phyloP scores from a whole-genome alignment of 2,113 vertebrate genomes.

The Channa argus region DNA sequence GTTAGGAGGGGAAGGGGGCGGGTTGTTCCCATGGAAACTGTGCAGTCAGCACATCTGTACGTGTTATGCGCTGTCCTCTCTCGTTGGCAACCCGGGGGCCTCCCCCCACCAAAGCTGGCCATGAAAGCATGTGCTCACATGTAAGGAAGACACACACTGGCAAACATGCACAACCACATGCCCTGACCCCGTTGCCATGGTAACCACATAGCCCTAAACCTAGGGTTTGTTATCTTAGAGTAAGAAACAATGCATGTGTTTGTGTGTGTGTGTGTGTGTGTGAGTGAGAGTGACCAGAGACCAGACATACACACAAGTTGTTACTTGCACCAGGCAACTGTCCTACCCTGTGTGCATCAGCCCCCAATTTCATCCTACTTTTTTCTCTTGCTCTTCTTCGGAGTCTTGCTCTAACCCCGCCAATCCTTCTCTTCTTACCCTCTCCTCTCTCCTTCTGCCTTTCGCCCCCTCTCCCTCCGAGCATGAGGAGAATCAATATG shows the following conservation, averaged over 20 bases:
- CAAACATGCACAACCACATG: background rate
- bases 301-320: constrained; percentile 39
- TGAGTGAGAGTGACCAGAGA: background rate
- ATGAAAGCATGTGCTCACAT: constrained; percentile 42
- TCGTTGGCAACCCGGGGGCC: constrained; percentile 64
- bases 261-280: constrained; percentile 12
- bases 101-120: constrained; percentile 65
- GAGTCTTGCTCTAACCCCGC: constrained; percentile 1
- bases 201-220: constrained; percentile 33
- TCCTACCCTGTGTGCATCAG: constrained; percentile 11
- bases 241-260: constrained; percentile 17
- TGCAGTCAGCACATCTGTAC: constrained; percentile 86
- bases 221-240: constrained; percentile 38
- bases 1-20: constrained; percentile 5
- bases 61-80: constrained; percentile 69
- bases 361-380: constrained; percentile 16
- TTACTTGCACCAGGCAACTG: constrained; percentile 14
- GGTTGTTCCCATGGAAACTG: constrained; percentile 86
- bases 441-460: constrained; percentile 42
- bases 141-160: constrained; percentile 2
- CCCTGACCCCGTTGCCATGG: constrained; percentile 60
- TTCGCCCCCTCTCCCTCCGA: constrained; percentile 57
- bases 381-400: background rate
- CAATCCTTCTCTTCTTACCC: constrained; percentile 26
- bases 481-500: constrained; percentile 79